Base-by-base conservation (phyloP, 2,888 invertebrate species). In the Allophyes oxyacanthae region DNA sequence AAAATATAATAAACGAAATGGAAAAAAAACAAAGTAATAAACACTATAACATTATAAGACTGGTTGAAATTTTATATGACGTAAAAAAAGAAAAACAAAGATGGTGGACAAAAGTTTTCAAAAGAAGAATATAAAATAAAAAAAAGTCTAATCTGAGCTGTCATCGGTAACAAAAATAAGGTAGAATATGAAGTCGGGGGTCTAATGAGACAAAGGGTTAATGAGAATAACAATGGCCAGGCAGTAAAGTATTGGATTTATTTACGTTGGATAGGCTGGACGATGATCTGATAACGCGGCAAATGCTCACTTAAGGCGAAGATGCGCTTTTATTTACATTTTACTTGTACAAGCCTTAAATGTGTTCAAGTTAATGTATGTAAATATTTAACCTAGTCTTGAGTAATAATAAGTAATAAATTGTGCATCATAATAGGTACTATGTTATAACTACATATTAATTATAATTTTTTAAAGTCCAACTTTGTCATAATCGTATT, bases 171-270 rank as follows among this genome's bases (percentile, higher is more conserved):
- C 77, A 76, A 84, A 86, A 89, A 90, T 89, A 90, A 87, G 83
- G 84, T 84, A 79, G 87, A 87, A 91, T 91, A 89, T 91, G 90
- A 90, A 90, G 86, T 72, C 81, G 75, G 76, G 71, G 84, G 77
- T 86, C 89, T 93, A 94, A 94, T 94, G 93, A 92, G 91, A 93
- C 93, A 93, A 92, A 93, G 87, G 87, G 89, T 91, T 93, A 93
- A 94, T 92, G 93, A 92, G 90, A 77, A 87, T 85, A 91, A 93
- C 93, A 94, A 94, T 93, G 87, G 90, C 67, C 75, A 81, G 75
- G 82, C 86, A 86, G 84, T 93, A 92, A 93, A 93, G 86, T 92
- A 89, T 89, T 86, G 91, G 89, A 90, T 94, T 93, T 94, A 94
- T 93, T 86, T 84, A 87, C 87, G 82, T 81, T 83, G 83, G 90